phyloP scores from a whole-genome alignment of 2,797 vertebrate species.

The Echiichthys vipera region DNA sequence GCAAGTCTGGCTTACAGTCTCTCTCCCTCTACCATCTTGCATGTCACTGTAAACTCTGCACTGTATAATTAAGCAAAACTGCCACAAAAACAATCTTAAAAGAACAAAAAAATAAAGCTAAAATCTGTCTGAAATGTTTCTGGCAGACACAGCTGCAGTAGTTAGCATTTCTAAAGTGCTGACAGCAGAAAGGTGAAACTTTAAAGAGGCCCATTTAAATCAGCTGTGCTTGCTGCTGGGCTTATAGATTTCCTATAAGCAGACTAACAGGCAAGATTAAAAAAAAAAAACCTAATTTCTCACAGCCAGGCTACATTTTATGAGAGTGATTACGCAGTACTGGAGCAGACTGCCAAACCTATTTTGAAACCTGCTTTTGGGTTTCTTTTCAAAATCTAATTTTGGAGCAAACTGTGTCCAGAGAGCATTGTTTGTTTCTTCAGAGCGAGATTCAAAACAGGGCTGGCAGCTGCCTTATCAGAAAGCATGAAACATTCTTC shows the following conservation, averaged over 20 bases:
- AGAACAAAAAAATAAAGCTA: conserved; percentile 29
- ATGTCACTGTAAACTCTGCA: conserved; percentile 54
- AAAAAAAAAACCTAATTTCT: conserved; percentile 35
- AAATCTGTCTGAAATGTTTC: conserved; percentile 33
- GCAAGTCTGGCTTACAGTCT: conserved; percentile 44
- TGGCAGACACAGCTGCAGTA: conserved; percentile 42
- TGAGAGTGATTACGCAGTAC: conserved; percentile 36
- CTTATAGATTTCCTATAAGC: conserved; percentile 66
- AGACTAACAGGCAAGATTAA: conserved; percentile 31
- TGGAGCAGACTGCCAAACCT: conserved; percentile 28
- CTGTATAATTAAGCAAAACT: conserved; percentile 68
- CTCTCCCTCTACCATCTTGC: conserved; percentile 50
- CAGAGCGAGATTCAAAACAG: conserved; percentile 37
- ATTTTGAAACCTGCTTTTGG: conserved; percentile 43
- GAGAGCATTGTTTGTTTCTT: conserved; percentile 32
- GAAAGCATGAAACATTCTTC: conserved; percentile 34
- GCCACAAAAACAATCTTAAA: conserved; percentile 55
- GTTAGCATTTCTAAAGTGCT: conserved; percentile 54
- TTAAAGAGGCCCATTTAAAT: conserved; percentile 52
- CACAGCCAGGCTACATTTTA: conserved; percentile 44
- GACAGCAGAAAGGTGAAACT: conserved; percentile 48
- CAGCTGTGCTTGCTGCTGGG: conserved; percentile 40
- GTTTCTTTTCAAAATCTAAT: conserved; percentile 42
- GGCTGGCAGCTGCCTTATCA: conserved; percentile 37
- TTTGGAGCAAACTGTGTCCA: conserved; percentile 10